A percentile compares a stretch with the other conserved stretches of the same genome.
Evolutionary conservation across 2,797 vertebrate species (phyloP).

Genomic region (Eulemur rubriventer): DNA sequence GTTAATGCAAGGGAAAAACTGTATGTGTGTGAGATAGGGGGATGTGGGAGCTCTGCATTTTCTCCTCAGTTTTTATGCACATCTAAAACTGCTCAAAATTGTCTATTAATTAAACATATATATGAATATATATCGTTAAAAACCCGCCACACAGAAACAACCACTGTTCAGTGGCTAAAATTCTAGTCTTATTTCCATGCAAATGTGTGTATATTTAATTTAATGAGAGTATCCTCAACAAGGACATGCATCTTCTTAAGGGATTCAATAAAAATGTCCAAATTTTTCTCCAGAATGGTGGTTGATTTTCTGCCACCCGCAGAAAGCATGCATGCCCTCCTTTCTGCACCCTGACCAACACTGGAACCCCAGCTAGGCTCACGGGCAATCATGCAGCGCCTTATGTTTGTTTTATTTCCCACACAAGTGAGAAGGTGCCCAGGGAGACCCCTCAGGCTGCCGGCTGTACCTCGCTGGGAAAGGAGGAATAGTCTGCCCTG

Average conservation of each 20-base stretch:
- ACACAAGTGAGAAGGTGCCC: neutral
- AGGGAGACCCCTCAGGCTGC: neutral
- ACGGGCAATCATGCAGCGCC: neutral
- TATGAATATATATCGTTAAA: neutral
- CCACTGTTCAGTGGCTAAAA: neutral
- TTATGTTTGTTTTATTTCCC: neutral
- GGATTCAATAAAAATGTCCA: neutral
- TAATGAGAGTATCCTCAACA: neutral
- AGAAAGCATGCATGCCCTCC: neutral
- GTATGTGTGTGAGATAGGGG: accelerated
- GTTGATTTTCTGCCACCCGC: neutral
- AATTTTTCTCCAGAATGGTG: neutral
- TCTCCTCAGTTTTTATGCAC: neutral
- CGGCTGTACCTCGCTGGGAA: neutral
- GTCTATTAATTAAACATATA: neutral
- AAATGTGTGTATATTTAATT: neutral
- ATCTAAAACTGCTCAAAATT: neutral
- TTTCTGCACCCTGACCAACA: neutral
- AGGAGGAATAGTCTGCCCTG: neutral
- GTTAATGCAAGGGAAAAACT: neutral
- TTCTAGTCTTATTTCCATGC: neutral
- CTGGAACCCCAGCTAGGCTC: neutral
- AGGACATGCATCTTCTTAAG: neutral
- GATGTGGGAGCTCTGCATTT: neutral
- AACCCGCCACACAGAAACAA: neutral